A percentile compares a stretch with the other conserved stretches of the same genome.
Evolutionary conservation across 2,113 vertebrate species (phyloP).

Genomic region (Chrysemys picta): DNA sequence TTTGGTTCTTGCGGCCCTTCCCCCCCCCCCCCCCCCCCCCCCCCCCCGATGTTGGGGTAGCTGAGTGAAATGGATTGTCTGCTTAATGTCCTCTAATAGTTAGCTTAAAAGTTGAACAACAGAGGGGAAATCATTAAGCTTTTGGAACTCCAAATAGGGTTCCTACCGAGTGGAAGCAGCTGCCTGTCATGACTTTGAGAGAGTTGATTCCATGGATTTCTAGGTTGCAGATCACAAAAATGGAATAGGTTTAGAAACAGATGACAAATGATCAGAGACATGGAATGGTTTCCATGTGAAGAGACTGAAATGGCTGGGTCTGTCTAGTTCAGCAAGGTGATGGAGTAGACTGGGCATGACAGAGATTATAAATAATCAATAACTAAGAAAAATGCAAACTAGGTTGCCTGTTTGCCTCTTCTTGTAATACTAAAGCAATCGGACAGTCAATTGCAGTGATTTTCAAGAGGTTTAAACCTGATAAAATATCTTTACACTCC

Average conservation of each 20-base stretch:
- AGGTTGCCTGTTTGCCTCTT: neutral
- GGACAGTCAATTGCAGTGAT: neutral
- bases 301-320: neutral
- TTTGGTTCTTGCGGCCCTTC: neutral
- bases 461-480: neutral
- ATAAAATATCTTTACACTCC: neutral
- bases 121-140: neutral
- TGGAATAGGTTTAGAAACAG: neutral
- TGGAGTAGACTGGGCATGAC: neutral
- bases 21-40: fast-evolving
- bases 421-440: neutral
- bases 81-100: neutral
- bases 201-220: neutral
- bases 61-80: neutral
- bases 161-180: neutral
- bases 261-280: neutral
- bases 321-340: fast-evolving
- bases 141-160: neutral
- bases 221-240: neutral
- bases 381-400: neutral
- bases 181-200: neutral
- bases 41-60: neutral
- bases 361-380: neutral
- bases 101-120: neutral
- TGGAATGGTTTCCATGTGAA: neutral